phyloP scores from a whole-genome alignment of 2,113 vertebrate genomes.

The Brachypteracias leptosomus region DNA sequence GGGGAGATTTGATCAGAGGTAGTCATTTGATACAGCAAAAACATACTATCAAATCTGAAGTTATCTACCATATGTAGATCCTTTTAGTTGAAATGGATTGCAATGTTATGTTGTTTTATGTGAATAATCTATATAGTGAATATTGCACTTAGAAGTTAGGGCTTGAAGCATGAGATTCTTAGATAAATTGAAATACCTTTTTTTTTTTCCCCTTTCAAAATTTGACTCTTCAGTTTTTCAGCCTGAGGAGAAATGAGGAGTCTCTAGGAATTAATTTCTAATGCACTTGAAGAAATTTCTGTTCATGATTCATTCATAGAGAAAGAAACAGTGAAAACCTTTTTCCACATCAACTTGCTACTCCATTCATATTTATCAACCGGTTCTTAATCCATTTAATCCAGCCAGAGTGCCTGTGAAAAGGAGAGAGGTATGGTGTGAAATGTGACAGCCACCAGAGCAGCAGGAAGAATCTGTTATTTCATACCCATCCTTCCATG shows the following conservation, averaged over 20 bases:
- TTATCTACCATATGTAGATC: background rate
- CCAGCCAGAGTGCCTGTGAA: conserved; percentile 57
- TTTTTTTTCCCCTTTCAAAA: background rate
- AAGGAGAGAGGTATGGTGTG: conserved; percentile 57
- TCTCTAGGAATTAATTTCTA: conserved; percentile 50
- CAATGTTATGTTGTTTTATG: background rate
- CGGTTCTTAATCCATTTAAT: conserved; percentile 49
- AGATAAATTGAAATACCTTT: background rate
- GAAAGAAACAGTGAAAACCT: conserved; percentile 53
- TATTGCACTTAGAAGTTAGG: background rate
- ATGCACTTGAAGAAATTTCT: conserved; percentile 28
- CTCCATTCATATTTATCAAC: conserved; percentile 63
- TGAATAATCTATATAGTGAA: background rate
- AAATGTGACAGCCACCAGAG: conserved; percentile 63
- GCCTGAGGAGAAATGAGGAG: background rate
- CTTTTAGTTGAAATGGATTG: background rate
- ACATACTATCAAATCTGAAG: background rate
- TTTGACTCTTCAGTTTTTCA: background rate
- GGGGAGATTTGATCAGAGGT: background rate
- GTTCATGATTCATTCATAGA: conserved; percentile 60
- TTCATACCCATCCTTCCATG: background rate
- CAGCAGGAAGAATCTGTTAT: conserved; percentile 51
- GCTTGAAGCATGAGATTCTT: background rate
- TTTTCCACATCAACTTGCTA: conserved; percentile 42
- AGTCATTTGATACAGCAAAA: background rate